These are phyloP conservation scores for Spondyliosoma cantharus DNA, from an alignment of 2,797 vertebrate genomes.

Conservation along the genomic window DNA sequence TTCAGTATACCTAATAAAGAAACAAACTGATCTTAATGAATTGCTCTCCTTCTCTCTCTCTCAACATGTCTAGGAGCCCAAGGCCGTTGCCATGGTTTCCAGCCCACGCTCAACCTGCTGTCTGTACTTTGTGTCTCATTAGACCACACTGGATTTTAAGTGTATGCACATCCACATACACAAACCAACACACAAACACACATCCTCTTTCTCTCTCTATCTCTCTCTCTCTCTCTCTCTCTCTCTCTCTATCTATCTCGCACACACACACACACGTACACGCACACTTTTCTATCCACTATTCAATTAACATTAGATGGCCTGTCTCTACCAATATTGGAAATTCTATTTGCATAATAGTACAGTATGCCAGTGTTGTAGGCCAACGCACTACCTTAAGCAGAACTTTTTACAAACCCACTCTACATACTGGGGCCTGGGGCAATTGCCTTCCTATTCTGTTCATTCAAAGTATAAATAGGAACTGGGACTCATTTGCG, in stretches of 20 bases:
- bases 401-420: slow-evolving; percentile 65
- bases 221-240: not conserved
- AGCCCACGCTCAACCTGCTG: slow-evolving; percentile 77
- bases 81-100: slow-evolving; percentile 79
- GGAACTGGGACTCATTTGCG: slow-evolving; percentile 72
- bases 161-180: slow-evolving; percentile 35
- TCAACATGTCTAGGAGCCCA: slow-evolving; percentile 65
- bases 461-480: slow-evolving; percentile 66
- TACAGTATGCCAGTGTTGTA: slow-evolving; percentile 62
- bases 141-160: slow-evolving; percentile 71
- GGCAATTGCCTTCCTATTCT: slow-evolving; percentile 56
- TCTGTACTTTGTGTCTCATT: slow-evolving; percentile 80
- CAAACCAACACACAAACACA: slow-evolving; percentile 5
- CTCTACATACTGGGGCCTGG: slow-evolving; percentile 51
- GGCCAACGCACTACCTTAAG: slow-evolving; percentile 57
- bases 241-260: not conserved
- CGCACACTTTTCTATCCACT: slow-evolving; percentile 44
- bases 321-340: slow-evolving; percentile 55
- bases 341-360: slow-evolving; percentile 66
- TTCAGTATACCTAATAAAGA: slow-evolving; percentile 49
- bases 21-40: slow-evolving; percentile 55
- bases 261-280: not conserved
- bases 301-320: slow-evolving; percentile 64
- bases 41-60: slow-evolving; percentile 37
- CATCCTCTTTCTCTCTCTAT: not conserved